Evolutionary conservation across 2,797 vertebrate species (phyloP).

Genomic region (Nasua narica): DNA sequence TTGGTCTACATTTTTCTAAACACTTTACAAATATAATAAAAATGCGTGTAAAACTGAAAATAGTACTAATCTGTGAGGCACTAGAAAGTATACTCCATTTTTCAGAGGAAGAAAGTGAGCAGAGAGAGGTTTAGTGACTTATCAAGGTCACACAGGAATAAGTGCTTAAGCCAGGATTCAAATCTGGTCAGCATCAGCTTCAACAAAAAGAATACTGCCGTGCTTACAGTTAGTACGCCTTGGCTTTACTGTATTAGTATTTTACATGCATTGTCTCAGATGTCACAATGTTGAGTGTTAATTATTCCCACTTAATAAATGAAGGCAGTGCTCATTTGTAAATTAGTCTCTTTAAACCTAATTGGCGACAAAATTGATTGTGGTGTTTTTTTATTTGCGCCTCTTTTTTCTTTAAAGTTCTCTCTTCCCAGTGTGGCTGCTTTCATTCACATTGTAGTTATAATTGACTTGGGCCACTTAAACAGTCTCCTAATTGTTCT

Average conservation of each 20-base stretch:
- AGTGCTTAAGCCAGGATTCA: background rate
- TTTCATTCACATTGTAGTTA: background rate
- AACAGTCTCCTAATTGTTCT: background rate
- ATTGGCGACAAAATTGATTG: background rate
- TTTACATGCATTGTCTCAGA: background rate
- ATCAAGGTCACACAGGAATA: background rate
- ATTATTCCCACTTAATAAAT: background rate
- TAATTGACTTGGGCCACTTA: background rate
- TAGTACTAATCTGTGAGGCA: background rate
- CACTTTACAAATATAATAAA: background rate
- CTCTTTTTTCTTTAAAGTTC: background rate
- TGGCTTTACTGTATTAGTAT: background rate
- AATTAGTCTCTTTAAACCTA: background rate
- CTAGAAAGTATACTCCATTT: background rate
- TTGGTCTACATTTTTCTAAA: background rate
- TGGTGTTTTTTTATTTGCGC: background rate
- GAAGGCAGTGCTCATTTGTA: background rate
- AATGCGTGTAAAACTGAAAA: background rate
- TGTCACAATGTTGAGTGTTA: background rate
- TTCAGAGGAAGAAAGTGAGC: background rate
- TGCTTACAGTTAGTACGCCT: background rate
- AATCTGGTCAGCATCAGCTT: background rate
- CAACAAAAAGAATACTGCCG: background rate
- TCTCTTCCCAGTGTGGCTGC: background rate
- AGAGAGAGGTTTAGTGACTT: background rate